Conservation (phyloP, 2,113 vertebrate genomes). For the Muntiacus muntjak region DNA sequence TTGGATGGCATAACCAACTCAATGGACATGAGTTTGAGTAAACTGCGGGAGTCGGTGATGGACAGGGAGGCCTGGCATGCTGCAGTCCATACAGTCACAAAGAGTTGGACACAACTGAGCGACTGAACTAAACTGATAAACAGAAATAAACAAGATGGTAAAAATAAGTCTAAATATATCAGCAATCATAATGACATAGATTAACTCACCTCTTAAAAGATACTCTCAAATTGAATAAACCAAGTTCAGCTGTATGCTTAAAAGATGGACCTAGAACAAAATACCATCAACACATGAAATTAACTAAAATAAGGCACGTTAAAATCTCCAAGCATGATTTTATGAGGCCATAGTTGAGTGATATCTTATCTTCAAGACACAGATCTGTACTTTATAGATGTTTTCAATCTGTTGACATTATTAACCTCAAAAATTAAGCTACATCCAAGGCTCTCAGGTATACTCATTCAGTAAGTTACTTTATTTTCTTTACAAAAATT, state of each 20-base stretch:
- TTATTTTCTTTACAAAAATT: background rate
- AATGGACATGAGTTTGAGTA: background rate
- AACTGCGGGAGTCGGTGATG: background rate
- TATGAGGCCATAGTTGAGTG: background rate
- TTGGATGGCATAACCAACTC: background rate
- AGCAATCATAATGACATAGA: background rate
- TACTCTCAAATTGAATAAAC: background rate
- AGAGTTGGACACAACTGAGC: background rate
- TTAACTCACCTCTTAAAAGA: conserved; percentile 26
- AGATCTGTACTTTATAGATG: background rate
- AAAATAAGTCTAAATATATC: background rate
- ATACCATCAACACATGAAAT: background rate
- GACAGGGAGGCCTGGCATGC: background rate
- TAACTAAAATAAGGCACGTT: conserved; percentile 12
- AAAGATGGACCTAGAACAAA: conserved; percentile 16
- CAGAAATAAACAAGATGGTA: background rate
- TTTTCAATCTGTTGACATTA: background rate
- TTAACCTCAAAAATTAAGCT: background rate
- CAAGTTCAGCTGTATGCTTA: background rate
- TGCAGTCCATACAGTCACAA: background rate
- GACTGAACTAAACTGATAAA: background rate
- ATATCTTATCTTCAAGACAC: background rate
- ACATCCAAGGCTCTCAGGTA: background rate
- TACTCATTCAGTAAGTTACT: background rate
- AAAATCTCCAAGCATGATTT: background rate